Conservation (phyloP, 1,140 invertebrate genomes). For the Macrosteles quadrilineatus region DNA sequence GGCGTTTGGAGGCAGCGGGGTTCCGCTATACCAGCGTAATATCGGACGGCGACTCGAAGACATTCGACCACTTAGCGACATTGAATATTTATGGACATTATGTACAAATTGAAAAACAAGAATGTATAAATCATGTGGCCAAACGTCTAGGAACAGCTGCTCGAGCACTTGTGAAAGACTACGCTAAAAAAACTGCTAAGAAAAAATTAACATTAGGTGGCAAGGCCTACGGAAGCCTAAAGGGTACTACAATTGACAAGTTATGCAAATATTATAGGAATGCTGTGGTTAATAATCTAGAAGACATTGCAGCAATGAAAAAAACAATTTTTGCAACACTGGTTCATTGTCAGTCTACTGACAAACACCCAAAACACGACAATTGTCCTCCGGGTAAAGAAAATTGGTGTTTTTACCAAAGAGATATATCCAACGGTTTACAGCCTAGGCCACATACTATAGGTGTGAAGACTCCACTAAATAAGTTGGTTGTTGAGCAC, state of each 20-base stretch:
- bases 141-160: constrained; percentile 42
- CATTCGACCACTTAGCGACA: background rate
- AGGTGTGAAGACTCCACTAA: background rate
- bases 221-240: constrained; percentile 25
- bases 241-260: constrained; percentile 22
- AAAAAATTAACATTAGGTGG: constrained; percentile 31
- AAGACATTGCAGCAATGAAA: constrained; percentile 25
- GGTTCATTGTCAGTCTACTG: constrained; percentile 34
- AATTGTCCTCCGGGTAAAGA: constrained; percentile 32
- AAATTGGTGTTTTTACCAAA: constrained; percentile 36
- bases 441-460: background rate
- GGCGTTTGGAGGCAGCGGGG: background rate
- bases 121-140: too few relatives aligned
- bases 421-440: background rate
- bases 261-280: constrained; percentile 29
- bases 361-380: constrained; percentile 33
- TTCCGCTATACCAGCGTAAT: background rate
- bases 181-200: constrained; percentile 9
- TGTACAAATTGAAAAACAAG: background rate
- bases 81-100: background rate
- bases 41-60: too few relatives aligned
- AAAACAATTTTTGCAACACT: constrained; percentile 31
- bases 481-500: background rate
- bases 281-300: constrained; percentile 15
- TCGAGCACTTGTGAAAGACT: constrained; percentile 29